Conservation (phyloP, 2,888 invertebrate species). For the Hypsopygia costalis region DNA sequence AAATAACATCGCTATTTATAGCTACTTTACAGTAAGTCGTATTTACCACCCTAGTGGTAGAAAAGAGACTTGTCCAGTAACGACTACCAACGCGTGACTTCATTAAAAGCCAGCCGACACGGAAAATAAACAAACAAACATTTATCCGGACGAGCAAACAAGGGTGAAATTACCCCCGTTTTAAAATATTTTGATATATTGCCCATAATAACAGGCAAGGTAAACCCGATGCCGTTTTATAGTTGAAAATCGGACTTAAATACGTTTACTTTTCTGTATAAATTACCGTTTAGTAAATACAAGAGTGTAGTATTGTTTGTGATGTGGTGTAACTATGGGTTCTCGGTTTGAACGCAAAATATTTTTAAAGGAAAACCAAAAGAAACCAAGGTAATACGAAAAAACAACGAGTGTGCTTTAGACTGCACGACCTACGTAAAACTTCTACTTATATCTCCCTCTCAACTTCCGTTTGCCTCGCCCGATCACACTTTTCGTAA, state of each 20-base stretch:
- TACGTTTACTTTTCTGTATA: constrained; percentile 51
- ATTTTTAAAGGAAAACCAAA: too few relatives aligned
- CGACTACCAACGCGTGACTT: constrained; percentile 16
- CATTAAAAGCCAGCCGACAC: constrained; percentile 19
- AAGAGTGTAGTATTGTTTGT: constrained; percentile 17
- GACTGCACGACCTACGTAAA: too few relatives aligned
- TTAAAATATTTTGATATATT: constrained; percentile 75
- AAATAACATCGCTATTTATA: too few relatives aligned
- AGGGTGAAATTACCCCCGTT: constrained; percentile 58
- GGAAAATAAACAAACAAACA: constrained; percentile 30
- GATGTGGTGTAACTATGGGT: constrained; percentile 24
- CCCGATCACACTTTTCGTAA: too few relatives aligned
- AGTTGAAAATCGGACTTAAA: constrained; percentile 63
- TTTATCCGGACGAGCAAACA: constrained; percentile 47
- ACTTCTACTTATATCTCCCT: too few relatives aligned
- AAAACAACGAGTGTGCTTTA: too few relatives aligned
- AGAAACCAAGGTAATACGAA: too few relatives aligned
- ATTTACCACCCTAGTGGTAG: too few relatives aligned
- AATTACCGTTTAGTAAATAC: constrained; percentile 47
- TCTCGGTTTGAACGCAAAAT: constrained; percentile 18
- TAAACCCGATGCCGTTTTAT: constrained; percentile 44
- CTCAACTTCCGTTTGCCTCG: too few relatives aligned
- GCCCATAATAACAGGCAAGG: constrained; percentile 64
- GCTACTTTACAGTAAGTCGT: too few relatives aligned
- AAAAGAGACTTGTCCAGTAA: too few relatives aligned